Evolutionary conservation across 2,888 invertebrate genomes (phyloP).

Genomic region (Drosophila niveifrons): DNA sequence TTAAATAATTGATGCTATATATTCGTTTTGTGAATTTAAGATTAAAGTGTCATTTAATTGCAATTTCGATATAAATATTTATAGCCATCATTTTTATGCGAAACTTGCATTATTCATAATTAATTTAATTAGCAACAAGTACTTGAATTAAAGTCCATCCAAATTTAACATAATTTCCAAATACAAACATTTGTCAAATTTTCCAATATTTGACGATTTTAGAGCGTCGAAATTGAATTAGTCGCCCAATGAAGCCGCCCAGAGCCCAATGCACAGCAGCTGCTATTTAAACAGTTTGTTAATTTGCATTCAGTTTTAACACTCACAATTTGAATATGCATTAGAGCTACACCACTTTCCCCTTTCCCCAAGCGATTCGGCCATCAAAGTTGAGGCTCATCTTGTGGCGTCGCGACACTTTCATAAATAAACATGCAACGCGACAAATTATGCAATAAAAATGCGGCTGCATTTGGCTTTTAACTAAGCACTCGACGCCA

Average conservation of each 20-base stretch:
- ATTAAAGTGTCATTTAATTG: conserved; percentile 79
- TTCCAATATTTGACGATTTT: conserved; percentile 4
- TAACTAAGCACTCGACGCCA: conserved; percentile 52
- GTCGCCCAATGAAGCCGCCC: not conserved
- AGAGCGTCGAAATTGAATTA: conserved; percentile 54
- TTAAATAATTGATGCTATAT: conserved; percentile 72
- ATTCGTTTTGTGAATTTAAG: conserved; percentile 78
- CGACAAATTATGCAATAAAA: conserved; percentile 70
- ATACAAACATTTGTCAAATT: not conserved
- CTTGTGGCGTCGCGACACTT: conserved; percentile 62
- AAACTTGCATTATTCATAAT: conserved; percentile 56
- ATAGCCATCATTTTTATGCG: conserved; percentile 37
- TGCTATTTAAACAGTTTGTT: conserved; percentile 69
- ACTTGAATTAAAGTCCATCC: conserved; percentile 50
- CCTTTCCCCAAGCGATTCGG: conserved; percentile 1
- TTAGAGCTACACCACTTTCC: conserved; percentile 20
- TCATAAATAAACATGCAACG: conserved; percentile 75
- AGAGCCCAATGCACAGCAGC: conserved; percentile 22
- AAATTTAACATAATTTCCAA: conserved; percentile 3
- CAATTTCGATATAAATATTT: conserved; percentile 58
- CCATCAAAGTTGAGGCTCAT: conserved; percentile 48
- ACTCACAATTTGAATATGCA: conserved; percentile 62
- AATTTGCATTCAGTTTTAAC: conserved; percentile 75
- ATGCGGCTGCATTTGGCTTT: conserved; percentile 57
- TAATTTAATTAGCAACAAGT: conserved; percentile 72